A percentile compares a stretch with the other conserved stretches of the same genome.
Evolutionary conservation across 2,888 invertebrate genomes (phyloP).

Genomic region (Leptopilina myrica): DNA sequence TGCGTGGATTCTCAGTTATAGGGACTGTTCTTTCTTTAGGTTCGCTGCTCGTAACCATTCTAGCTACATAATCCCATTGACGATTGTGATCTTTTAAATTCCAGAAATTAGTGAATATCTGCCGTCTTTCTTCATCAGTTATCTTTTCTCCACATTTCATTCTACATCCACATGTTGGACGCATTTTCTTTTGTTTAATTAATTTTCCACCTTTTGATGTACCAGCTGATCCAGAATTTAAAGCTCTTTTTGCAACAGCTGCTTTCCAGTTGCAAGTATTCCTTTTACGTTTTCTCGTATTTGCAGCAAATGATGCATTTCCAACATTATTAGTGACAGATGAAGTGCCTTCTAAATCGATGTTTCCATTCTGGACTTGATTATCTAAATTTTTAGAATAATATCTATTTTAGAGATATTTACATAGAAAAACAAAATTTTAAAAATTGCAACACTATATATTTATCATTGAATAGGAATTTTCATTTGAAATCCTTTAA

Average conservation of each 20-base stretch:
- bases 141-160: conserved; percentile 10
- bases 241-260: not conserved
- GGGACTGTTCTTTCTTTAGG: not conserved
- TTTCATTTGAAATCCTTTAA: no score
- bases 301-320: not conserved
- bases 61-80: conserved; percentile 19
- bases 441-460: no score
- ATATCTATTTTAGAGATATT: not conserved
- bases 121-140: not conserved
- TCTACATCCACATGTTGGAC: conserved; percentile 5
- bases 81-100: conserved; percentile 11
- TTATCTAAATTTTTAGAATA: not conserved
- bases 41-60: not conserved
- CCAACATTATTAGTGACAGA: not conserved
- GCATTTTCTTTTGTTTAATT: not conserved
- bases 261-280: not conserved
- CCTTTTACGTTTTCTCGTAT: not conserved
- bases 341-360: not conserved
- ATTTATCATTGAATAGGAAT: no score
- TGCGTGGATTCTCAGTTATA: not conserved
- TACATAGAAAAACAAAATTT: not conserved
- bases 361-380: not conserved
- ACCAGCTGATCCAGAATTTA: conserved; percentile 4
- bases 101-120: conserved; percentile 20
- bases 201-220: not conserved